phyloP scores from a whole-genome alignment of 2,888 invertebrate genomes.

The Bugula neritina region DNA sequence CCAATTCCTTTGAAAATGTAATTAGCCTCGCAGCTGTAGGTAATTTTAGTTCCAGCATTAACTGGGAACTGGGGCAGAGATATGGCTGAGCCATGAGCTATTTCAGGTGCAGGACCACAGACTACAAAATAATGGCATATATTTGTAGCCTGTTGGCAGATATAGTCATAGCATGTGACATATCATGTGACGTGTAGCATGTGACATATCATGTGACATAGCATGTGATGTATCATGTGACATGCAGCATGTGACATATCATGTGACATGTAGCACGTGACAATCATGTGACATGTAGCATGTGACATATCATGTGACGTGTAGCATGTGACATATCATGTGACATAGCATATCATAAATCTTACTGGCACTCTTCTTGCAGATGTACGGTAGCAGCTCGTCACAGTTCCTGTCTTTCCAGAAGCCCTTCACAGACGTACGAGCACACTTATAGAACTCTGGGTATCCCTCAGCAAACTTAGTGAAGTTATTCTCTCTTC shows the following conservation, averaged over 20 bases:
- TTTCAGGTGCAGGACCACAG: neutral
- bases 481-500: neutral
- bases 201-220: no score
- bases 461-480: conserved; percentile 23
- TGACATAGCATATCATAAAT: no score
- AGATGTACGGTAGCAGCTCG: conserved; percentile 12
- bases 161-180: no score
- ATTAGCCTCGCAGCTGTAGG: conserved; percentile 34
- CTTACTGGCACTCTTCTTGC: conserved; percentile 14
- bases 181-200: no score
- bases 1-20: conserved; percentile 32
- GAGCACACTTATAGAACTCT: conserved; percentile 18
- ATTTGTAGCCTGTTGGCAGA: no score
- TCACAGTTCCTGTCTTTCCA: conserved; percentile 25
- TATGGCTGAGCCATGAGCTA: neutral
- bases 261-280: no score
- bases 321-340: no score
- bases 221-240: no score
- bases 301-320: no score
- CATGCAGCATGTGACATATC: no score
- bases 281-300: no score
- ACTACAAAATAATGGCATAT: no score
- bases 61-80: conserved; percentile 3
- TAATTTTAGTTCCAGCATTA: conserved; percentile 29
- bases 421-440: conserved; percentile 9